Evolutionary conservation across 2,888 invertebrate species (phyloP), one percentile per base, ranked within the genome.

Genomic region (Euphydryas editha): DNA sequence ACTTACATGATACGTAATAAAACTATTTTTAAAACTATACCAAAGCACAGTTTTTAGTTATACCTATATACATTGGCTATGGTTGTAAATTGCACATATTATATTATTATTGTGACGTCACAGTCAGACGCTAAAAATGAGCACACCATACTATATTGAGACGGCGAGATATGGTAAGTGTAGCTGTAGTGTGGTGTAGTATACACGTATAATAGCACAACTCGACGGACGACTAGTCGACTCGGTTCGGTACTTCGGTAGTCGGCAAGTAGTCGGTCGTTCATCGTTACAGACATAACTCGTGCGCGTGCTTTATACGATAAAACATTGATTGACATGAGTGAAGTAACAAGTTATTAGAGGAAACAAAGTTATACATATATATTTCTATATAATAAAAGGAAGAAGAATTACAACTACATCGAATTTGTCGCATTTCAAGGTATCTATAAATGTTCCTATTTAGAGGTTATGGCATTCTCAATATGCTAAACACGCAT

Each of bases 361-460:
- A 44, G n/a, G 42, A 44, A 44, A n/a, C 15, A 44, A 1, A 44
- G 42, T 44, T n/a, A 44, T n/a, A n/a, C n/a, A n/a, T n/a, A 44
- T 44, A 44, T 0, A n/a, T 44, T 44, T n/a, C n/a, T 44, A n/a
- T 7, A n/a, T 1, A 44, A n/a, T 44, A 15, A 44, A 4, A 44
- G 42, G 15, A 44, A 51, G 21, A n/a, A 24, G 15, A 51, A 8
- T 51, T 24, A 51, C 49, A 24, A 24, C 6, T 24, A 7, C 21
- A n/a, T 24, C n/a, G 24, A 20, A 7, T n/a, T 44, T 6, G 21
- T 15, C 6, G 15, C 21, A 24, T 51, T 51, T 24, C 20, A 51
- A 51, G 49, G 49, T 51, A 51, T 24, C 47, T 51, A 49, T 51
- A 51, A 51, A 15, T 24, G 21, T 51, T 21, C 24, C 11, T 51